A percentile compares a stretch with the other conserved stretches of the same genome.
Conservation (phyloP, 64 coral and sea anemone genomes). For the Porites australiensis region DNA sequence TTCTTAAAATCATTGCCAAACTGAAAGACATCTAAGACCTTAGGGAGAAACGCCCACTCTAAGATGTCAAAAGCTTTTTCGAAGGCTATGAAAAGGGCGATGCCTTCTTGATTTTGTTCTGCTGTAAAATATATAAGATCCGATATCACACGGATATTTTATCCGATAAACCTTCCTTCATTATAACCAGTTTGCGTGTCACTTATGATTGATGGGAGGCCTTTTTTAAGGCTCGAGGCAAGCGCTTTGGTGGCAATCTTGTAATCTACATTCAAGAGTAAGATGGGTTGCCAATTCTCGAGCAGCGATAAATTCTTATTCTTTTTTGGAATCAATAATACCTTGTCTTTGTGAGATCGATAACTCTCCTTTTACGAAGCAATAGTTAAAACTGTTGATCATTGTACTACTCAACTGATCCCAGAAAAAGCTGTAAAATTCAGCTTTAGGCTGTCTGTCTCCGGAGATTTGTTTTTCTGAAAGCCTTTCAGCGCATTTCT, state of each 20-base stretch:
- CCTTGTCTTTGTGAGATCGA: conserved; percentile 9
- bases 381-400: conserved; percentile 21
- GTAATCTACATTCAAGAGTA: not conserved
- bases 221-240: not conserved
- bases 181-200: not conserved
- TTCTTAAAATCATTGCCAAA: not conserved
- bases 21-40: not conserved
- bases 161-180: not conserved
- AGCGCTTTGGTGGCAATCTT: conserved; percentile 1
- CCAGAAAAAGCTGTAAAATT: conserved; percentile 52
- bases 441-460: not conserved
- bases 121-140: too few species aligned
- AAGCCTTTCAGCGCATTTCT: not conserved
- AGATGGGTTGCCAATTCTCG: not conserved
- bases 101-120: not conserved
- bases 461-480: not conserved
- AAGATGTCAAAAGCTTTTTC: not conserved
- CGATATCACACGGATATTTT: too few species aligned
- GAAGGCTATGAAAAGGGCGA: not conserved
- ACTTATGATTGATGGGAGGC: not conserved
- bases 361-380: not conserved
- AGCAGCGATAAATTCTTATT: not conserved
- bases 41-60: not conserved
- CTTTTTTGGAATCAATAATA: not conserved
- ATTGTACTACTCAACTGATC: not conserved